These are phyloP conservation scores for Tyria jacobaeae DNA, from an alignment of 2,888 invertebrate genomes.

Conservation along the genomic window DNA sequence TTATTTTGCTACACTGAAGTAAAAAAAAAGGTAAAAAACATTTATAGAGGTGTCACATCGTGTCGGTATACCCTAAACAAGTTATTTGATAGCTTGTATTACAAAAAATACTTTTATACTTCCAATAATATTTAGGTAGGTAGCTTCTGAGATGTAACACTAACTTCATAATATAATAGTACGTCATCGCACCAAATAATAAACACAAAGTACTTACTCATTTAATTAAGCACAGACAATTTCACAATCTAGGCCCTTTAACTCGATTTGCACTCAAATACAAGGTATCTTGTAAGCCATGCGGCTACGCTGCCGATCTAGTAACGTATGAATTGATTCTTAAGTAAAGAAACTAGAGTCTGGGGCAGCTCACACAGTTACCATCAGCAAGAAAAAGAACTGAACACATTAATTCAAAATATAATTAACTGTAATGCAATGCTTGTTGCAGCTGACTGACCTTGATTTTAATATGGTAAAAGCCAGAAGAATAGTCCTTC, in stretches of 20 bases:
- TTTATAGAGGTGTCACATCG: no score
- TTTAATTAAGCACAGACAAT: neutral
- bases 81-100: no score
- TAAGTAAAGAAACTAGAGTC: slow-evolving; percentile 2
- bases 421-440: no score
- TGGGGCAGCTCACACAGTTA: neutral
- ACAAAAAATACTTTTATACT: no score
- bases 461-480: neutral
- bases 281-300: slow-evolving; percentile 2
- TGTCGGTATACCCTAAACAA: no score
- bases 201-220: neutral
- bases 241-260: neutral
- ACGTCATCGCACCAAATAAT: neutral
- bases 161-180: no score
- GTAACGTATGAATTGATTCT: slow-evolving; percentile 9
- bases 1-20: no score
- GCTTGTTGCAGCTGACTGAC: accelerated
- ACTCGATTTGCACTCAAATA: neutral
- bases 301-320: slow-evolving; percentile 4
- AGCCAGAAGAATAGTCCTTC: no score
- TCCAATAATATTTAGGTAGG: no score
- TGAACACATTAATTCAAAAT: neutral
- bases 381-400: neutral
- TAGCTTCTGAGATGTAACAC: no score
- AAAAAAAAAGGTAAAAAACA: no score